Percentiles rank a stretch among this genome's conserved stretches.
phyloP scores from a whole-genome alignment of 2,113 vertebrate species.

The Zeus faber region DNA sequence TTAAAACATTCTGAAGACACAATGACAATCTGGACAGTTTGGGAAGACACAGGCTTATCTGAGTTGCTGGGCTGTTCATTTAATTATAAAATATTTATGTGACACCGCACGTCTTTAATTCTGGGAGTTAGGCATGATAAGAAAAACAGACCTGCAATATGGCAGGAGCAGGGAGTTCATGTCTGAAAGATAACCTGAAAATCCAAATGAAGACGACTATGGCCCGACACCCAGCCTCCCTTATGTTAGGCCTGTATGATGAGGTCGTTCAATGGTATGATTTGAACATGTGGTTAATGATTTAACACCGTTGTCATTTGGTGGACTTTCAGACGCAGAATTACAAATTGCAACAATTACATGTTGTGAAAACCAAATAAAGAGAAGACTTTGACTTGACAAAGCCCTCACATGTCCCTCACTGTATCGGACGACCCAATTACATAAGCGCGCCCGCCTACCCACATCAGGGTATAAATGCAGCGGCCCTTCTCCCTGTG shows the following conservation, averaged over 20 bases:
- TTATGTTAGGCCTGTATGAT: too few species aligned
- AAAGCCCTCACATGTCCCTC: conserved; percentile 21
- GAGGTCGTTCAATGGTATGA: conserved; percentile 23
- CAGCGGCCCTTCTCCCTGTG: not conserved
- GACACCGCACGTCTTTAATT: too few species aligned
- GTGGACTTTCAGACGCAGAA: conserved; percentile 6
- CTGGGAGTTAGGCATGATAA: too few species aligned
- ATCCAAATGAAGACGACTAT: conserved; percentile 11
- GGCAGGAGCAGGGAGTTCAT: not conserved
- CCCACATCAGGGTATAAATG: conserved; percentile 53
- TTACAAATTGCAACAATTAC: conserved; percentile 12
- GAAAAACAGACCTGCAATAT: too few species aligned
- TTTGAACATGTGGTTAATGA: conserved; percentile 20
- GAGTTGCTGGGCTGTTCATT: too few species aligned
- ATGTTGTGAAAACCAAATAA: conserved; percentile 60
- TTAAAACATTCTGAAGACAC: too few species aligned
- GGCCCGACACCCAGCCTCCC: not conserved
- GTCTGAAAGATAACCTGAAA: not conserved
- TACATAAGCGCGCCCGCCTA: conserved; percentile 30
- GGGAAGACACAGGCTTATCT: too few species aligned
- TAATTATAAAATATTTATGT: too few species aligned
- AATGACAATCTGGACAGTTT: too few species aligned
- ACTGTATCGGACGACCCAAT: conserved; percentile 44
- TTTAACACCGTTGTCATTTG: conserved; percentile 11
- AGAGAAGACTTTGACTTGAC: conserved; percentile 57